Base-by-base conservation (phyloP, 2,888 invertebrate species). In the Leucophenga montana region DNA sequence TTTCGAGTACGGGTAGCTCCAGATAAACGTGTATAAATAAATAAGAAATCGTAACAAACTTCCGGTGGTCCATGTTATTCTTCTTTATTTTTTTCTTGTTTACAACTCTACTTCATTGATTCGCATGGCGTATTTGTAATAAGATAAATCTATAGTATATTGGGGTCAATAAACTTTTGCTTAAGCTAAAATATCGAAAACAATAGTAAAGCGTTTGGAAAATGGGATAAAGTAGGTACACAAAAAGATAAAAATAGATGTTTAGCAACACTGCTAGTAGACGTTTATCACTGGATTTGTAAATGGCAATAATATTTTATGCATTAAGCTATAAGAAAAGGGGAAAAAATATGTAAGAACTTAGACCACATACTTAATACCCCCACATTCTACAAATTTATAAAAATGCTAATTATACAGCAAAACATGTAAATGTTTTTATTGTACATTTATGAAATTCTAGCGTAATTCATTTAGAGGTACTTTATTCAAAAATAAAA, bases 31-130 rank as follows among this genome's bases (percentile, higher is more conserved):
- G 33, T 33, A 33, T 13, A 44, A 39, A 61, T 39, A 46, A 22
- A 22, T 64, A 48, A 46, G 33, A 64, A 64, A 33, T 39, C 11
- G 62, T 44, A 64, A 48, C 46, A 44, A 48, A 64, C 62, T 64
- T 64, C 62, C 62, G 62, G 31, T 48, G 62, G 39, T 5, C 39
- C 39, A 39, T 39, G 39, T 39, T 1, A 39, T 39, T 8, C 39
- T 39, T 54, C 14, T 57, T 27, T 27, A 1, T 57, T 57, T 57
- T 22, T 22, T 56, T 57, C 27, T 57, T 22, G 1, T 56, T 20
- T 56, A 18, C 56, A n/a, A 54, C 31, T 59, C 31, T 31, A 9
- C 8, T 59, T 31, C 59, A 59, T 31, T 61, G 57, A 57, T 57
- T 27, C n/a, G 27, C 31, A 11, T 39, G 31, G 22, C 16, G 61